Base-by-base conservation (phyloP, 1,140 invertebrate species). In the Drosophila cardini region DNA sequence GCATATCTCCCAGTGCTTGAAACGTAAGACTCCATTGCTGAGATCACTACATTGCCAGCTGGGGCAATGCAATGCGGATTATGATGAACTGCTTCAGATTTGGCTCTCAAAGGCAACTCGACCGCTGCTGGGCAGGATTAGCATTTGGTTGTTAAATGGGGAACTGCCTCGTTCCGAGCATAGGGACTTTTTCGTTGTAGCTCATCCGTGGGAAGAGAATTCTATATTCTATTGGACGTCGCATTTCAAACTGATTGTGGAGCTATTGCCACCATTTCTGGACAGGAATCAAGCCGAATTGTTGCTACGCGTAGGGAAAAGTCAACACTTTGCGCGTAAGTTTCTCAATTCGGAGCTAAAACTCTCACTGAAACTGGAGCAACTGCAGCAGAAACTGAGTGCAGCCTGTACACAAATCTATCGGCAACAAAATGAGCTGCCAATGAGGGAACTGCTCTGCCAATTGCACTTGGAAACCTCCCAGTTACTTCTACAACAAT, bases 221-320 rank as follows among this genome's bases (percentile, higher is more conserved):
- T 9, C 21, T 4, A 4, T 2, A 0, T 6, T 1, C 13, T 38
- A 0, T 9, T 62, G 0, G 9, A 8, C 1, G 69, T 62, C 43
- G 21, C 30, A 60, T 4, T 86, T 76, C 6, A 11, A 7, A 6
- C 5, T 82, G 0, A 0, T 56, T 4, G 30, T 8, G 1, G 3
- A 42, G n/a, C 15, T 18, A 13, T 2, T 21, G 32, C 34, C 78
- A 2, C 32, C 34, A 0, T 70, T 76, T 10, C 38, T 86, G 9
- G 21, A 32, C 8, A 18, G 4, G 0, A 30, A 56, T 8, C 15
- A 70, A 0, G 38, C 30, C 1, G 36, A 55, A 10, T 50, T 9
- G 6, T 7, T 86, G 9, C 36, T 87, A 0, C 26, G 7, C 5
- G 36, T 64, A 11, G 82, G 82, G 0, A 75, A 56, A 16, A 56